These are phyloP conservation scores for Pachycephala philippinensis DNA, from an alignment of 2,113 vertebrate species.

Conservation along the genomic window DNA sequence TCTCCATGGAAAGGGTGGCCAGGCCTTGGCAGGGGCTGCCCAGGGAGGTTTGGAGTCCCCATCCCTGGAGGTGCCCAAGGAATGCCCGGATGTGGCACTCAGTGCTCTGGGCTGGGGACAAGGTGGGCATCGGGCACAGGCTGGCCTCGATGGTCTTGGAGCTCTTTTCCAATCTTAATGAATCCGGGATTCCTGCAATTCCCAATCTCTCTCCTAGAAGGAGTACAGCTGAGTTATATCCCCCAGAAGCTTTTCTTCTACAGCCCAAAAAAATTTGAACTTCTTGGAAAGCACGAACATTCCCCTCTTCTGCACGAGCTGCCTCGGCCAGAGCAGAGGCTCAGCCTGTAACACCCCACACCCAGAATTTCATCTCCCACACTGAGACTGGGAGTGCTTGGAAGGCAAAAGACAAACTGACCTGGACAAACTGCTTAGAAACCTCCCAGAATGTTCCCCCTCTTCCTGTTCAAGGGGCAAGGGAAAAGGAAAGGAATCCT, in stretches of 20 bases:
- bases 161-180: background rate
- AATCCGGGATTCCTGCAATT: background rate
- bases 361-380: background rate
- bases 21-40: background rate
- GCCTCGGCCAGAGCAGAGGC: background rate
- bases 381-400: fast-evolving
- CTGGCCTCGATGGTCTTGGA: fast-evolving
- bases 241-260: background rate
- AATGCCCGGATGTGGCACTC: fast-evolving
- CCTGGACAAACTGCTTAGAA: background rate
- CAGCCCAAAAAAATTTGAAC: background rate
- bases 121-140: background rate
- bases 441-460: background rate
- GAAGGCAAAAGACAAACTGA: background rate
- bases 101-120: background rate
- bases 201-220: background rate
- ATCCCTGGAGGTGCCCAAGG: background rate
- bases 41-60: background rate
- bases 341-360: background rate
- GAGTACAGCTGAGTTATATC: background rate
- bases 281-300: background rate
- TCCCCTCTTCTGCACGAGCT: background rate
- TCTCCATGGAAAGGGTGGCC: background rate
- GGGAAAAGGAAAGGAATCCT: background rate
- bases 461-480: background rate